Evolutionary conservation across 2,113 vertebrate species (phyloP).

Genomic region (Nannobrachium achirus): DNA sequence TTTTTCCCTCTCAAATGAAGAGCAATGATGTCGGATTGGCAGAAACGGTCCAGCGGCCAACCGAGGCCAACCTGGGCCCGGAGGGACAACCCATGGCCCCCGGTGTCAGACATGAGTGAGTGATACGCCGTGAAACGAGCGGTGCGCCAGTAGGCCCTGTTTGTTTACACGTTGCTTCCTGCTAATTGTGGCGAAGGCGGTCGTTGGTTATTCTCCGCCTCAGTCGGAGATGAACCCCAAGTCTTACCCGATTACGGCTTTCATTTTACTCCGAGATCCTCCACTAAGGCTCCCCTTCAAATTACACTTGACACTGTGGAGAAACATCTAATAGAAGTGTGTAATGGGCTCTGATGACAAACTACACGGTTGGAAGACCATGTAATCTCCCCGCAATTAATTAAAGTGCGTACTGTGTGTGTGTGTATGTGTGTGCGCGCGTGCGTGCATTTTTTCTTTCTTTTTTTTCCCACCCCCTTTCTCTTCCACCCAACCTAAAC

Average conservation of each 20-base stretch:
- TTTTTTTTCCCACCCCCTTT: constrained; percentile 33
- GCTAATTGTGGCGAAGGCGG: constrained; percentile 72
- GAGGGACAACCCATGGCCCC: too few species aligned
- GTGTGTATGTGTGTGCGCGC: constrained; percentile 42
- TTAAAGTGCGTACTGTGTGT: constrained; percentile 91
- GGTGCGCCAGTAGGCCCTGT: constrained; percentile 60
- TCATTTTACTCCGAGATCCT: constrained; percentile 90
- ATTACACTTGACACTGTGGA: constrained; percentile 99
- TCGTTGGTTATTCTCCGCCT: constrained; percentile 67
- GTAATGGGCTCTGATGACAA: constrained; percentile 99
- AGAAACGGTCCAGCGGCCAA: constrained; percentile 42
- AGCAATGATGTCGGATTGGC: constrained; percentile 62
- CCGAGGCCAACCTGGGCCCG: constrained; percentile 46
- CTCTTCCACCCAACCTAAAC: constrained; percentile 78
- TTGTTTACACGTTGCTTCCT: constrained; percentile 75
- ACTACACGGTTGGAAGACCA: constrained; percentile 99
- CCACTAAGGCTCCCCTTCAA: constrained; percentile 90
- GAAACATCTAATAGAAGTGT: constrained; percentile 99
- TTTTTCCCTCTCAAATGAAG: constrained; percentile 70
- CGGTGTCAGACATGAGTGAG: constrained; percentile 61
- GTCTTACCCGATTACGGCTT: constrained; percentile 79
- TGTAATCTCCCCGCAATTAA: constrained; percentile 99
- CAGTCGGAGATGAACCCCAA: constrained; percentile 67
- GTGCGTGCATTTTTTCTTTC: constrained; percentile 36
- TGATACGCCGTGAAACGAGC: constrained; percentile 77